Base-by-base conservation (phyloP, 92 coral and sea anemone species). In the Plumapathes pennacea region DNA sequence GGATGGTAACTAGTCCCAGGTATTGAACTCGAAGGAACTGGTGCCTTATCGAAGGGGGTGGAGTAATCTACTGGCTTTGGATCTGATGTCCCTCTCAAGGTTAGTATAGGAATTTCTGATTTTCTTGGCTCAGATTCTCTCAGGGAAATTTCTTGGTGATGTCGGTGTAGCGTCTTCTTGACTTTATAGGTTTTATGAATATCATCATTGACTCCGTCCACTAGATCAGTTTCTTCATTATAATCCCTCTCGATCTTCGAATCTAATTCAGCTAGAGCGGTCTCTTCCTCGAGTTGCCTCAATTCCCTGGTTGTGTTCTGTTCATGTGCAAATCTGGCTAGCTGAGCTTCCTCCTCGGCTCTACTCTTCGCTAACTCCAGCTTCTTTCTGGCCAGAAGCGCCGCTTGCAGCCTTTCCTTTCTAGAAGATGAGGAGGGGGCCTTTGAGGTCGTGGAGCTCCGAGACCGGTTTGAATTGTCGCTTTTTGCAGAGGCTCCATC, bases 181-280 rank as follows among this genome's bases (percentile, higher is more conserved):
- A 44, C 24, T 24, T 24, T 9, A n/a, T 43, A 43, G 11, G 49
- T 43, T 43, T 24, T n/a, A 24, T 43, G 49, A 43, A 43, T 15
- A 43, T 19, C 24, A 43, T 43, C 23, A 2, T 43, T 27, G 25
- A 43, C 49, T 19, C 49, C 28, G 24, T 43, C n/a, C n/a, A n/a
- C n/a, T n/a, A n/a, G n/a, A n/a, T n/a, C n/a, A n/a, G n/a, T n/a
- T n/a, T 74, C 55, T n/a, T 52, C 57, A 4, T 64, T 56, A 46
- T 31, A 63, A 43, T 46, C 66, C 20, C 19, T 32, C 15, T 73
- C 81, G 26, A 73, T 55, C 46, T 28, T 51, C 73, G 72, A 64
- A 9, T 64, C 75, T 29, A 74, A 26, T 27, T 72, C 79, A 10
- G 54, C 79, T n/a, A 72, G 37, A 17, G 79, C 72, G 0, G 50